These are phyloP conservation scores for Synergus itoensis DNA, from an alignment of 2,888 invertebrate genomes.

Conservation along the genomic window DNA sequence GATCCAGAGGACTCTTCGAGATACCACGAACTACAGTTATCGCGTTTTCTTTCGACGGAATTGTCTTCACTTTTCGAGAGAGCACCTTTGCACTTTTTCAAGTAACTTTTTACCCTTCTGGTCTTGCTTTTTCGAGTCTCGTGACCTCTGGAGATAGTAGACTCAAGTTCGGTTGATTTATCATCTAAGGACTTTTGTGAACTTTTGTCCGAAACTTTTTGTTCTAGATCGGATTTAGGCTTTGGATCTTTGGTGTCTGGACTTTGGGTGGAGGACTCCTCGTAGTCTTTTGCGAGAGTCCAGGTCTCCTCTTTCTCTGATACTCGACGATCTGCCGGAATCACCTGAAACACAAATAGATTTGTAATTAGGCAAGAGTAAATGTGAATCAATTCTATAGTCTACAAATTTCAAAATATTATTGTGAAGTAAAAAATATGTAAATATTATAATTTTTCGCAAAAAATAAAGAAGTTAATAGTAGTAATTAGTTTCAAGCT, in stretches of 20 bases:
- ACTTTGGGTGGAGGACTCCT: conserved; percentile 51
- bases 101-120: conserved; percentile 80
- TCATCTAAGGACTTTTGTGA: conserved; percentile 54
- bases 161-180: conserved; percentile 53
- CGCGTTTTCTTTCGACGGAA: conserved; percentile 65
- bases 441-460: no score
- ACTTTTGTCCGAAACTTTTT: conserved; percentile 48
- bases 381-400: background rate
- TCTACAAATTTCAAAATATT: background rate
- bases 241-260: conserved; percentile 55
- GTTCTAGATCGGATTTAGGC: conserved; percentile 50
- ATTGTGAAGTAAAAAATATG: no score
- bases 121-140: conserved; percentile 79
- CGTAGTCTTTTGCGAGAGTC: conserved; percentile 67
- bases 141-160: conserved; percentile 71
- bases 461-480: background rate
- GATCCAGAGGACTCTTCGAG: conserved; percentile 57
- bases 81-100: conserved; percentile 80
- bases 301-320: conserved; percentile 74
- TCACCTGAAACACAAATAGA: conserved; percentile 66
- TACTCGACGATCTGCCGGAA: conserved; percentile 72
- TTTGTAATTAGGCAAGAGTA: background rate
- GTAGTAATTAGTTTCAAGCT: background rate
- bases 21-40: conserved; percentile 69
- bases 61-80: conserved; percentile 70